Evolutionary conservation across 2,888 invertebrate genomes (phyloP), one percentile per base, ranked within the genome.

Genomic region (Megamerina dolium): DNA sequence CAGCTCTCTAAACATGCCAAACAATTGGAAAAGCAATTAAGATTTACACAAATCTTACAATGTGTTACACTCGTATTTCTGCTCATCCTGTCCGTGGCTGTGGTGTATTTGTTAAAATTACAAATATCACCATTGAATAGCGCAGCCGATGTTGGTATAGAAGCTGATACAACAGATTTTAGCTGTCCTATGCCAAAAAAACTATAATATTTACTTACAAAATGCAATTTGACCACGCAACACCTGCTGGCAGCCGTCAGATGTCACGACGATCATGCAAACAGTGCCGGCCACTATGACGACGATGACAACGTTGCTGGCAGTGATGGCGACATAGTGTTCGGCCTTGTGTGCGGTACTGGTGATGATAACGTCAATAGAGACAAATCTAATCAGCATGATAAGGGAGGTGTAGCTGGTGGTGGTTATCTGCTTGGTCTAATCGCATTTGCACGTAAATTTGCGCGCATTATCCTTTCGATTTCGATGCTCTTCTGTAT

Each of bases 41-140:
- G 69, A 40, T 67, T 68, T 21, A 68, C 74, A 14, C 77, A 76
- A 54, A 70, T 73, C 53, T 61, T 77, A 37, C 75, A 78, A 57
- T 68, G 75, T 46, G 60, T 75, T 3, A 75, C 75, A n/a, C 64
- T 79, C 33, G 53, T 73, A 27, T 55, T 78, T 30, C 66, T 76
- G 31, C 41, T 77, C 12, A 52, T 73, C 29, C 56, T 75, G 13
- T 72, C 71, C 13, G 56, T 72, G 26, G 66, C 66, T 3, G 59
- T 75, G 27, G 63, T 73, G 12, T 75, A 73, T 55, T 60, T 75
- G 42, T 54, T 76, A 32, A 72, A 70, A 53, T 60, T 64, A 9
- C 73, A 74, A 49, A 37, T 55, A n/a, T 21, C 14, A 12, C 23
- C 6, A 23, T 23, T 23, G 6, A 23, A 23, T 23, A n/a, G n/a